These are phyloP conservation scores for Pentamera pediparva DNA, from an alignment of 53 echinoderm and acorn worm genomes.

Conservation along the genomic window DNA sequence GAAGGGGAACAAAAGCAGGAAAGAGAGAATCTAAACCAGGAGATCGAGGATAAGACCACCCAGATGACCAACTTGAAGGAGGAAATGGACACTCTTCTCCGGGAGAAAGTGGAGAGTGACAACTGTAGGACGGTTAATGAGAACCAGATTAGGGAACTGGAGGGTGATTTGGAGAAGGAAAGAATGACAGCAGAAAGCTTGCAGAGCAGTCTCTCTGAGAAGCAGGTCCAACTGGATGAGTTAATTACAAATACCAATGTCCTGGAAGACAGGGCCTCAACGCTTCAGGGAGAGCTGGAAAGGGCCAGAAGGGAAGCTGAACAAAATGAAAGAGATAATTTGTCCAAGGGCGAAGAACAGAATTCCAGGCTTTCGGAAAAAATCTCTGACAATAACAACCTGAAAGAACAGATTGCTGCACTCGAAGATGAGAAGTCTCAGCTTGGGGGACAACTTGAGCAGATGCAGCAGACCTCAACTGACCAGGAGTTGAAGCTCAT, in stretches of 20 bases:
- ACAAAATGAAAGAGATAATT: not conserved
- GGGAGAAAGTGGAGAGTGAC: slow-evolving; percentile 28
- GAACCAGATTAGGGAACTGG: slow-evolving; percentile 7
- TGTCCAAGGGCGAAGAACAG: not conserved
- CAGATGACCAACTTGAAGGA: slow-evolving; percentile 35
- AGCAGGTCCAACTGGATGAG: slow-evolving; percentile 3
- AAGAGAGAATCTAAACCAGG: no score
- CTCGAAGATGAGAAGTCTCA: not conserved
- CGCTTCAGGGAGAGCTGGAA: not conserved
- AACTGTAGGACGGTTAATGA: slow-evolving; percentile 22
- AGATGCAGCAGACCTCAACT: not conserved
- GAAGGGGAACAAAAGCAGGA: no score
- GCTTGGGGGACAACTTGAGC: not conserved
- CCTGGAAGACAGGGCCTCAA: no score
- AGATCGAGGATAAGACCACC: slow-evolving; percentile 6
- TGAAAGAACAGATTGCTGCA: not conserved
- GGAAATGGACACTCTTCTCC: slow-evolving; percentile 30
- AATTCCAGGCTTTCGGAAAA: not conserved
- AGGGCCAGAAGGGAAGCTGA: no score
- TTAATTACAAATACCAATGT: not conserved
- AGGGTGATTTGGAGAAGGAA: not conserved
- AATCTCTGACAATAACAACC: not conserved
- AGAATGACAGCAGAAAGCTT: not conserved
- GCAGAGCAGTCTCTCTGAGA: not conserved
- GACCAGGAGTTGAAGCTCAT: not conserved